Percentiles rank a stretch among this genome's conserved stretches.
Evolutionary conservation across 2,888 invertebrate genomes (phyloP).

Genomic region (Dolichopus griseipennis): DNA sequence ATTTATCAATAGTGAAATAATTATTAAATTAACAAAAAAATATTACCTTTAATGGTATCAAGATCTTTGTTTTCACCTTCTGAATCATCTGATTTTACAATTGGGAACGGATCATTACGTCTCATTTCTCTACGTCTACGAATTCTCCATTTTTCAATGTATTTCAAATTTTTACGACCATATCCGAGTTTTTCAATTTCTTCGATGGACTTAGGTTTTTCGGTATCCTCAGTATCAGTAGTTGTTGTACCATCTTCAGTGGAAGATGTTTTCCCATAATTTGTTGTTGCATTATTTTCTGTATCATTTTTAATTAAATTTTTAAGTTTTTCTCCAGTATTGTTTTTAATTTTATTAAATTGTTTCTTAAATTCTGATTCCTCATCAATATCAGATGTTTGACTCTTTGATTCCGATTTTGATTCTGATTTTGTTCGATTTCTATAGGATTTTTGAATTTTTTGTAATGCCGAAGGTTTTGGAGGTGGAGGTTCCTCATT

Average conservation of each 20-base stretch:
- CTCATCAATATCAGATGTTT: background rate
- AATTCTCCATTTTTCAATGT: slow-evolving; percentile 8
- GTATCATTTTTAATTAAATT: background rate
- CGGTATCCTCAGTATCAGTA: background rate
- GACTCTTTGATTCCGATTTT: no score
- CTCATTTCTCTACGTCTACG: slow-evolving; percentile 7
- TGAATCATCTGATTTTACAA: background rate
- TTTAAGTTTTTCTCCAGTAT: background rate
- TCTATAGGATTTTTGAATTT: background rate
- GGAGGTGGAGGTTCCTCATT: background rate
- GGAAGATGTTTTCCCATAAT: background rate
- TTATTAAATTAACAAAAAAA: background rate
- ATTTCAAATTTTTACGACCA: slow-evolving; percentile 9
- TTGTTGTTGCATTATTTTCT: background rate
- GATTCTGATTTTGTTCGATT: background rate
- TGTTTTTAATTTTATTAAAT: background rate
- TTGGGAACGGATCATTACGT: background rate
- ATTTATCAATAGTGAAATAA: background rate
- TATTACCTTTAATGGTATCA: background rate
- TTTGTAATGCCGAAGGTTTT: background rate
- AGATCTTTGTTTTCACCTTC: background rate
- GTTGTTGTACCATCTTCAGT: background rate
- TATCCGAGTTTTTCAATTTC: slow-evolving; percentile 7
- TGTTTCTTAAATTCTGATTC: background rate
- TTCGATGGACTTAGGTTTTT: slow-evolving; percentile 1